phyloP scores from a whole-genome alignment of 1,140 invertebrate species.

The Limonius californicus region DNA sequence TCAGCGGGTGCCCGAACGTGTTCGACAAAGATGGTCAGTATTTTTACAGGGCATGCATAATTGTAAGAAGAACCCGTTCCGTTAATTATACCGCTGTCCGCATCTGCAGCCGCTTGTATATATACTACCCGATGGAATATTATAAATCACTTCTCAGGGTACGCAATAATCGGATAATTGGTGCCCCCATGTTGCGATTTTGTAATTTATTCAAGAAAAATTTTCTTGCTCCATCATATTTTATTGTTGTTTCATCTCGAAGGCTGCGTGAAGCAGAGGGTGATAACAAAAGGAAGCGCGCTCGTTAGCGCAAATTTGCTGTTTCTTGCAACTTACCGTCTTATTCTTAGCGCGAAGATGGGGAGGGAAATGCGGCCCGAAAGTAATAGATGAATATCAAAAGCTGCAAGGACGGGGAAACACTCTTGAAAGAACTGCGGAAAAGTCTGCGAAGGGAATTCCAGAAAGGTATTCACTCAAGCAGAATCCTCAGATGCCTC shows the following conservation, averaged over 20 bases:
- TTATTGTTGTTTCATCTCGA: too few relatives aligned
- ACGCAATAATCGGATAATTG: constrained; percentile 35
- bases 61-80: constrained; percentile 20
- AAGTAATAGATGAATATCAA: too few relatives aligned
- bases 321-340: not conserved
- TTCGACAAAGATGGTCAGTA: too few relatives aligned
- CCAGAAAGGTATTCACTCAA: too few relatives aligned
- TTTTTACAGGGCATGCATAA: constrained; percentile 6
- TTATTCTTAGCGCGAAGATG: not conserved
- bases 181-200: constrained; percentile 34
- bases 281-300: not conserved
- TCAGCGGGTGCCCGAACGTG: too few relatives aligned
- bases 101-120: constrained; percentile 25
- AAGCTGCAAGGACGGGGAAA: too few relatives aligned
- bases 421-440: too few relatives aligned
- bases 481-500: too few relatives aligned
- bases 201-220: constrained; percentile 29
- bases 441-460: too few relatives aligned
- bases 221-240: too few relatives aligned
- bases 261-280: too few relatives aligned
- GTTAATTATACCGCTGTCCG: constrained; percentile 27
- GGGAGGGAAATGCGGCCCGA: not conserved
- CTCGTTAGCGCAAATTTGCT: not conserved
- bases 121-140: constrained; percentile 8
- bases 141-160: constrained; percentile 35